These are phyloP conservation scores for Acrocephalus arundinaceus DNA, from an alignment of 2,113 vertebrate species.

Conservation along the genomic window DNA sequence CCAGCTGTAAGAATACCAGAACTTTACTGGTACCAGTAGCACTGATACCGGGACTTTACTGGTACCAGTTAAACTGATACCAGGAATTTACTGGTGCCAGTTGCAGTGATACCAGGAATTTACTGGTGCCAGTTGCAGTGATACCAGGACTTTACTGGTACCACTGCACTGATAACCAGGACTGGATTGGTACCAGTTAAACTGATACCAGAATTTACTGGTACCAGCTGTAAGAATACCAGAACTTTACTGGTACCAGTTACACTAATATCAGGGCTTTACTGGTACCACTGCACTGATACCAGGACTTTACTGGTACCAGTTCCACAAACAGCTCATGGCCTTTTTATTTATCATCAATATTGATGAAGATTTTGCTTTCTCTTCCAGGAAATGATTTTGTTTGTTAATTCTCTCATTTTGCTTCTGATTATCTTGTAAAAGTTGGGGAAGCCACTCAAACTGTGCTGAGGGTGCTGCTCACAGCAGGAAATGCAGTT, in stretches of 20 bases:
- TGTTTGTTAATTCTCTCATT: not conserved
- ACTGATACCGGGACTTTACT: not conserved
- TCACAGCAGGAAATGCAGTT: not conserved
- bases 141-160: not conserved
- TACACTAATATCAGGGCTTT: not conserved
- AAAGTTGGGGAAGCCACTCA: not conserved
- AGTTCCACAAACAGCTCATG: not conserved
- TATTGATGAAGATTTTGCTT: not conserved
- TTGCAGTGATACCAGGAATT: not conserved
- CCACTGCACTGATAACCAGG: not conserved
- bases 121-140: no score
- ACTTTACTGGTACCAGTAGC: not conserved
- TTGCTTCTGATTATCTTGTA: not conserved
- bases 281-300: not conserved
- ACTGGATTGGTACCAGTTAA: no score
- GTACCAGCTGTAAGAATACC: no score
- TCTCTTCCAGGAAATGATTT: not conserved
- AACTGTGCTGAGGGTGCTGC: not conserved
- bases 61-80: not conserved
- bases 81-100: not conserved
- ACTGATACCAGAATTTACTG: no score
- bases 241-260: not conserved
- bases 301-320: not conserved
- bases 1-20: not conserved
- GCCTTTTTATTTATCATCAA: not conserved